These are phyloP conservation scores for Hycleus phaleratus DNA, from an alignment of 1,140 invertebrate species.

Conservation along the genomic window DNA sequence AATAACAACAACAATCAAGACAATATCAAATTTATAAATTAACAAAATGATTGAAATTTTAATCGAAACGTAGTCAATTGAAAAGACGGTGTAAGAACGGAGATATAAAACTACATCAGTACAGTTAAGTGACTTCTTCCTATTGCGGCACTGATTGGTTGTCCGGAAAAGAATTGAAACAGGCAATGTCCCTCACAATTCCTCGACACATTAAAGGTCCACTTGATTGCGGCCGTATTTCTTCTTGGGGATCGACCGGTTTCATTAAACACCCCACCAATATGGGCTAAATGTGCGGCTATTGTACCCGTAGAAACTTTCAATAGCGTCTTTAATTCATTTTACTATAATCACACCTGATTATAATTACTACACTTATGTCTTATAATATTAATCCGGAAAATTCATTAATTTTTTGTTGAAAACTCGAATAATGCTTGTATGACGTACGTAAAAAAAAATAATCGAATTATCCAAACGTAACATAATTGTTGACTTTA, in stretches of 20 bases:
- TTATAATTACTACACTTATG: too few species aligned
- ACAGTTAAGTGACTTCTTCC: conserved; percentile 13
- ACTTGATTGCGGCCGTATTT: conserved; percentile 38
- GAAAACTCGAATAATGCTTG: too few species aligned
- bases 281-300: conserved; percentile 30
- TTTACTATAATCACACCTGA: too few species aligned
- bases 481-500: conserved; percentile 15
- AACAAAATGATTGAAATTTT: too few species aligned
- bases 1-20: too few species aligned
- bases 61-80: too few species aligned
- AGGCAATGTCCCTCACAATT: conserved; percentile 36
- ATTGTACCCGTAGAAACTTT: conserved; percentile 30
- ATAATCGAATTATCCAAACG: conserved; percentile 10
- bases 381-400: too few species aligned
- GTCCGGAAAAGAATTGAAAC: conserved; percentile 36
- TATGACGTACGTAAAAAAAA: neutral
- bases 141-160: conserved; percentile 29
- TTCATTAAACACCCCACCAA: conserved; percentile 33
- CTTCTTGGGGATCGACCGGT: conserved; percentile 31
- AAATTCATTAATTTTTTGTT: too few species aligned
- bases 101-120: conserved; percentile 10
- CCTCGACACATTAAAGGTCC: conserved; percentile 35
- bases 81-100: conserved; percentile 1
- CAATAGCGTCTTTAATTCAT: conserved; percentile 28
- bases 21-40: too few species aligned